These are phyloP conservation scores for Colistium nudipinnis DNA, from an alignment of 2,113 vertebrate genomes.

Conservation along the genomic window DNA sequence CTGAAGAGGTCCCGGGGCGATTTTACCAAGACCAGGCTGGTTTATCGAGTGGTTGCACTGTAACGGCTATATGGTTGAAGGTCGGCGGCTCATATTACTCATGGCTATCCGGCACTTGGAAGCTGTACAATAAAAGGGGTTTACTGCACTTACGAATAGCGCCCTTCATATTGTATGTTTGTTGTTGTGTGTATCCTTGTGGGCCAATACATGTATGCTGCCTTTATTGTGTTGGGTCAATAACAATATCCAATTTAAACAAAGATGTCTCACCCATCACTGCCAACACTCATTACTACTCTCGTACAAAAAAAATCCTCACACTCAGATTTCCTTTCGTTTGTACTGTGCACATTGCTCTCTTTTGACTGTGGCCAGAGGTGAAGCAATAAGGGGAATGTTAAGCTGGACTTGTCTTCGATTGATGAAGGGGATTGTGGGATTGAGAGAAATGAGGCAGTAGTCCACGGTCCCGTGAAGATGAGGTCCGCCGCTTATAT, in stretches of 20 bases:
- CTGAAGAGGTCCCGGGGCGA: conserved; percentile 60
- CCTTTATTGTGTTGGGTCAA: conserved; percentile 23
- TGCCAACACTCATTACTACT: conserved; percentile 3
- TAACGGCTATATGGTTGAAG: conserved; percentile 62
- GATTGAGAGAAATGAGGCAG: conserved; percentile 12
- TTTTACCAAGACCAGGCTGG: conserved; percentile 46
- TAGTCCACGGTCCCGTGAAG: conserved; percentile 22
- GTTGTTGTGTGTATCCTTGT: conserved; percentile 33
- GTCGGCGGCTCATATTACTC: conserved; percentile 62
- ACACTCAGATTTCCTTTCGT: conserved; percentile 12
- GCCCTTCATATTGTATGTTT: conserved; percentile 44
- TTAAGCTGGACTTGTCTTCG: too few relatives aligned
- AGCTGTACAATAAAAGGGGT: conserved; percentile 61
- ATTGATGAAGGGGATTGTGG: too few relatives aligned
- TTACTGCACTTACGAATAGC: conserved; percentile 49
- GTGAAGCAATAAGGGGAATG: conserved; percentile 9
- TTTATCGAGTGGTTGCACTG: conserved; percentile 63
- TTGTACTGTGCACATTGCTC: not conserved
- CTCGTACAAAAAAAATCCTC: conserved; percentile 1
- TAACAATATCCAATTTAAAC: conserved; percentile 7
- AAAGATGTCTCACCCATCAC: conserved; percentile 12
- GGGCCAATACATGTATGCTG: conserved; percentile 7
- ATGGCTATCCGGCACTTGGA: conserved; percentile 54
- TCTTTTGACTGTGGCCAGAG: conserved; percentile 1
- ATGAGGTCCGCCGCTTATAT: conserved; percentile 34